Percentiles rank a stretch among this genome's conserved stretches.
Evolutionary conservation across 2,113 vertebrate genomes (phyloP).

Genomic region (Otus sunia): DNA sequence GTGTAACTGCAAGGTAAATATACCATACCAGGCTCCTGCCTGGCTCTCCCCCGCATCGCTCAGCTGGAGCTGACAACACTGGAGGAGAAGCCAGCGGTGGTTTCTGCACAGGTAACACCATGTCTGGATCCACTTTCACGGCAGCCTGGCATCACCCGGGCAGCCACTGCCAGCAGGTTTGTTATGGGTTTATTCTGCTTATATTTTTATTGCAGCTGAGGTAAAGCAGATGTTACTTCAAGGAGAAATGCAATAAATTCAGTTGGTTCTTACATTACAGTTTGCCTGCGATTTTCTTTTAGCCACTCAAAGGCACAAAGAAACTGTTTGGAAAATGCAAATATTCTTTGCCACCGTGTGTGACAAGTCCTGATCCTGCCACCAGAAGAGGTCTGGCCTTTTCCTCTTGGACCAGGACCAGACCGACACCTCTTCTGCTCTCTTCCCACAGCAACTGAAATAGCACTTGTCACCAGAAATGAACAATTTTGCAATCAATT

Average conservation of each 20-base stretch:
- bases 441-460: background rate
- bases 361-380: background rate
- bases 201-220: background rate
- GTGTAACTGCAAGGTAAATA: background rate
- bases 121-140: background rate
- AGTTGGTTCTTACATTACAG: background rate
- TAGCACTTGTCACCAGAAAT: background rate
- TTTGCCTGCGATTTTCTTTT: background rate
- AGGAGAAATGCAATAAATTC: background rate
- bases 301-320: background rate
- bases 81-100: background rate
- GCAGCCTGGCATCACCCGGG: background rate
- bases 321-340: background rate
- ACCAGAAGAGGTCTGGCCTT: background rate
- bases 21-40: background rate
- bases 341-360: background rate
- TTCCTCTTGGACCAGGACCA: background rate
- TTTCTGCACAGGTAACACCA: background rate
- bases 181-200: background rate
- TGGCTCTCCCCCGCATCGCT: background rate
- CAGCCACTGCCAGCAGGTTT: background rate
- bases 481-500: background rate
- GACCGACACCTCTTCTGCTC: rapidly evolving
- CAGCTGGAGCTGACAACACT: background rate
- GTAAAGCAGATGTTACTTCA: background rate